Base-by-base conservation (phyloP, 2,888 invertebrate species). In the Anthophora plumipes region DNA sequence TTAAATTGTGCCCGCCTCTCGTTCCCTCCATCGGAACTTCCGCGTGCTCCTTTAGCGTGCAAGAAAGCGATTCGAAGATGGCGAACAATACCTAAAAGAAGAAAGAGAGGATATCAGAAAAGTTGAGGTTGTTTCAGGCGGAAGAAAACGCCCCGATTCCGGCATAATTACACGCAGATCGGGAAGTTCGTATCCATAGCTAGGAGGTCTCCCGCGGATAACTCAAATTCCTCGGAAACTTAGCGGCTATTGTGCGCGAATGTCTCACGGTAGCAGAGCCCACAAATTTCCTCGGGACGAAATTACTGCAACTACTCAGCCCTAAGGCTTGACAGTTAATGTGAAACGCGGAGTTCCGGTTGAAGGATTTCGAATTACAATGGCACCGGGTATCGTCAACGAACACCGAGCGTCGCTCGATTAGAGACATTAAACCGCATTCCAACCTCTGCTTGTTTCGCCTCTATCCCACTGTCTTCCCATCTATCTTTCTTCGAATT, bases 311-410 rank as follows among this genome's bases (percentile, higher is more conserved):
- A 66, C 77, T 61, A 73, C 70, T 77, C 77, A 55, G 41, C 70
- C 52, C 70, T 59, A 72, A 39, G 75, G 55, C 68, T 48, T 31
- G 70, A 69, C 78, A 66, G 83, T 83, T 83, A 83, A 82, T 64
- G 66, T 66, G 78, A 72, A 69, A 72, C 78, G 57, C 67, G 9
- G 59, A 60, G 60, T 73, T 79, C 66, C 54, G 52, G 22, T 60
- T 17, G 83, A 77, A 80, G 71, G 73, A 84, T 77, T 84, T 74
- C 67, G 52, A 68, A 77, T 77, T 80, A 84, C 73, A 74, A 77
- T 74, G 50, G 68, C 55, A 31, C 52, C 37, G 50, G 54, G 64
- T 54, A 64, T 72, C 69, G 69, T 70, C 79, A 20, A 25, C 52
- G 71, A 69, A 63, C 55, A n/a, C n/a, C 50, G 5, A 54, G 66